These are phyloP conservation scores for Erebia epiphron DNA, from an alignment of 2,888 invertebrate genomes.

Conservation along the genomic window DNA sequence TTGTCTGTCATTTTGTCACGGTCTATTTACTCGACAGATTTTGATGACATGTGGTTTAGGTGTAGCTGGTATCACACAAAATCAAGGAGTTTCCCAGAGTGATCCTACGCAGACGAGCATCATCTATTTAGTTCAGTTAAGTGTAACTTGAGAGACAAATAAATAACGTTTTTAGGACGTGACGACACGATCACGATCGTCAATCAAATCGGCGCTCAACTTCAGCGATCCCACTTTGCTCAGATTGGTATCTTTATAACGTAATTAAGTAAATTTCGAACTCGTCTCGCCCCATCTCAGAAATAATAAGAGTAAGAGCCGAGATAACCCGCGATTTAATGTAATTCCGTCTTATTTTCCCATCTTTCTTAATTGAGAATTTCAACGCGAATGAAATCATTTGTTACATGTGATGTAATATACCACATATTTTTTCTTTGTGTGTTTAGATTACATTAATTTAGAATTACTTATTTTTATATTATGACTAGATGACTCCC, in stretches of 20 bases:
- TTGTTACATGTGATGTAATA: conserved; percentile 20
- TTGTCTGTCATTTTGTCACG: no score
- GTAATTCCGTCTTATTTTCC: conserved; percentile 62
- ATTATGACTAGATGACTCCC: no score
- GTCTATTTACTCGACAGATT: no score
- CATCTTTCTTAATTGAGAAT: conserved; percentile 61
- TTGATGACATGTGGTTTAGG: no score
- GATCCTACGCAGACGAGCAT: no score
- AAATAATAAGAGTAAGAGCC: conserved; percentile 68
- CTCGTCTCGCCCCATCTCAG: conserved; percentile 60
- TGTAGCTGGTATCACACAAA: no score
- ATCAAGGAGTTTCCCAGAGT: no score
- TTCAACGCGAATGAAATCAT: conserved; percentile 50
- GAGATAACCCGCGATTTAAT: conserved; percentile 66
- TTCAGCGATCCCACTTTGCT: conserved; percentile 55
- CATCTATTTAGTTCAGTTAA: no score
- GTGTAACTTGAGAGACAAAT: conserved; percentile 16
- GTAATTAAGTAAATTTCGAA: conserved; percentile 74
- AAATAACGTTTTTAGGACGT: conserved; percentile 34
- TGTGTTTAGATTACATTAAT: conserved; percentile 3
- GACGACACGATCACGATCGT: conserved; percentile 52
- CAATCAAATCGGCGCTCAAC: conserved; percentile 47
- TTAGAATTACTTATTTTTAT: background rate
- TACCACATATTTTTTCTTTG: conserved; percentile 2
- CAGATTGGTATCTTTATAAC: conserved; percentile 70